Percentiles rank a stretch among this genome's conserved stretches.
phyloP scores from a whole-genome alignment of 1,140 invertebrate species.

The Drosophila repleta region DNA sequence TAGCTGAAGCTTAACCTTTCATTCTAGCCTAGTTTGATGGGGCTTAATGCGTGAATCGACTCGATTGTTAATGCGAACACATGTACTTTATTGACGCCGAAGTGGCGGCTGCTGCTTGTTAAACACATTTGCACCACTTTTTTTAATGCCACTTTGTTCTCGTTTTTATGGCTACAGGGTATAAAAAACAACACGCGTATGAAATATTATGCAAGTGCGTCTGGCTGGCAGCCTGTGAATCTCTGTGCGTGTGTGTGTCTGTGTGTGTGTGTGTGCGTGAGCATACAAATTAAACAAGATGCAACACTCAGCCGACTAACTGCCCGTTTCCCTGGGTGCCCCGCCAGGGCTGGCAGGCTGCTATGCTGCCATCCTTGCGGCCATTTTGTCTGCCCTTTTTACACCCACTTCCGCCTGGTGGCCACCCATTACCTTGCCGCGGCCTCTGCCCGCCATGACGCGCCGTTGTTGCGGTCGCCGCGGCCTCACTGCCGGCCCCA shows the following conservation, averaged over 20 bases:
- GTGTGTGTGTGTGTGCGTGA: conserved; percentile 35
- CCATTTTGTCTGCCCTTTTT: conserved; percentile 33
- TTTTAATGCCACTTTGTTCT: conserved; percentile 7
- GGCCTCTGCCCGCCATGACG: conserved; percentile 17
- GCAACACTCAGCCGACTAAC: conserved; percentile 57
- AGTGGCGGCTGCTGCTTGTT: conserved; percentile 10
- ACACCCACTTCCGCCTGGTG: conserved; percentile 6
- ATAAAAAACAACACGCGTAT: conserved; percentile 37
- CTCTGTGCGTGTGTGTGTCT: conserved; percentile 7
- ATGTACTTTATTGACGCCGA: background rate
- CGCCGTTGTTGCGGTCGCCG: conserved; percentile 33
- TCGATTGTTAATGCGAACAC: background rate
- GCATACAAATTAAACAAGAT: conserved; percentile 73
- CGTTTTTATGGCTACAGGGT: conserved; percentile 22
- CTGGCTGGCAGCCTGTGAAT: conserved; percentile 37
- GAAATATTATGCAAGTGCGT: conserved; percentile 63
- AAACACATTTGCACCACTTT: conserved; percentile 1
- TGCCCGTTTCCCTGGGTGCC: conserved; percentile 14
- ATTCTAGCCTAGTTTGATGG: background rate
- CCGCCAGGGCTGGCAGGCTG: conserved; percentile 3
- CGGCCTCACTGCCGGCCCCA: conserved; percentile 20
- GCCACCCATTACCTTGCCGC: background rate
- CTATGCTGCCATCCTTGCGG: conserved; percentile 22
- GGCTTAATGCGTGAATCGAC: too few relatives aligned
- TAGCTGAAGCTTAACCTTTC: background rate